Evolutionary conservation across 2,888 invertebrate species (phyloP).

Genomic region (Macrophya annulata): DNA sequence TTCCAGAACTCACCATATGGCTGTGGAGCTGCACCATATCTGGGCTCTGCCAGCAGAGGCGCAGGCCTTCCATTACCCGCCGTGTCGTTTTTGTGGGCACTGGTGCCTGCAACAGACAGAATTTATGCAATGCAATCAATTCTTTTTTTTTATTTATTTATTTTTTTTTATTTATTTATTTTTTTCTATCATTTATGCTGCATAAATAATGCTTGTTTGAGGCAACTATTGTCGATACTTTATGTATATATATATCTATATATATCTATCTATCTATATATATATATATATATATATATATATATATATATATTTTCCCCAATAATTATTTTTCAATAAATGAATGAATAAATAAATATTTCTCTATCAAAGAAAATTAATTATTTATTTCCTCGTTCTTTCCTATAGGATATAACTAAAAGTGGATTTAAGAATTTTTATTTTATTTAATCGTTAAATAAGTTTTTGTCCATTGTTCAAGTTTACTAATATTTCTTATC

Average conservation of each 20-base stretch:
- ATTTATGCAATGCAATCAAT: constrained; percentile 64
- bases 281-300: not conserved
- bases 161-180: constrained; percentile 42
- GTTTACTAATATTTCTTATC: constrained; percentile 2
- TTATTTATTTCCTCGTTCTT: not conserved
- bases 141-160: not conserved
- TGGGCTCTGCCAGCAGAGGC: constrained; percentile 93
- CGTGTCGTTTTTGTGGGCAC: constrained; percentile 77
- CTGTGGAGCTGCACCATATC: constrained; percentile 93
- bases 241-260: not conserved
- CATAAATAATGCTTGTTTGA: constrained; percentile 52
- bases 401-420: too few species aligned
- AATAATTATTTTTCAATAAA: not conserved
- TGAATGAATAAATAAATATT: not conserved
- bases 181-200: constrained; percentile 44
- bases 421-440: not conserved
- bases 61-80: constrained; percentile 85
- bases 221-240: not conserved
- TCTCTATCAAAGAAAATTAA: not conserved
- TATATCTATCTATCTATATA: too few species aligned
- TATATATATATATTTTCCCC: not conserved
- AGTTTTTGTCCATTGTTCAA: not conserved
- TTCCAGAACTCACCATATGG: constrained; percentile 90
- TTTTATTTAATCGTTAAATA: not conserved
- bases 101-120: constrained; percentile 74